Evolutionary conservation across 2,113 vertebrate species (phyloP).

Genomic region (Albula goreensis): DNA sequence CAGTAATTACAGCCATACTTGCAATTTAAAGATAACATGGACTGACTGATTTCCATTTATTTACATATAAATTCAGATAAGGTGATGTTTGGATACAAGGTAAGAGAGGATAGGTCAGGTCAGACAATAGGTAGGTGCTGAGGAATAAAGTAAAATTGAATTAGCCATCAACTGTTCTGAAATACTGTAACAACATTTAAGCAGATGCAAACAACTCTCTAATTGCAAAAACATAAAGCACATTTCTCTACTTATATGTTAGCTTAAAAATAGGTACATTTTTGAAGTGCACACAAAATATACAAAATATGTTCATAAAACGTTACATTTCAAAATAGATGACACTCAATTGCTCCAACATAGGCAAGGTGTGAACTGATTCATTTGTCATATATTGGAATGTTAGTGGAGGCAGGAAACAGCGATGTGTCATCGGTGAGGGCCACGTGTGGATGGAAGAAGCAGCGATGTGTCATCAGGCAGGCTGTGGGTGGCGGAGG

Average conservation of each 20-base stretch:
- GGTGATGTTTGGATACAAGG: neutral
- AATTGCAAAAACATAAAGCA: neutral
- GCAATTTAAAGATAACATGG: neutral
- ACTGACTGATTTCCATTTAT: neutral
- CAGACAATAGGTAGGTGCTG: neutral
- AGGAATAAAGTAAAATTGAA: neutral
- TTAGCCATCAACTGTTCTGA: neutral
- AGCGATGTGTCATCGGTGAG: conserved; percentile 1
- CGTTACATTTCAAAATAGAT: neutral
- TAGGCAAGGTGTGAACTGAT: neutral
- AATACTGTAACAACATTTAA: too few relatives aligned
- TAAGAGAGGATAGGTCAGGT: neutral
- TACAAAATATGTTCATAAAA: too few relatives aligned
- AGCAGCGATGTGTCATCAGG: neutral
- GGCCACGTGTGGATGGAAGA: neutral
- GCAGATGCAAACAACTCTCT: too few relatives aligned
- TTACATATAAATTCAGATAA: neutral
- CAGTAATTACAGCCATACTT: neutral
- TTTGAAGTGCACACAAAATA: neutral
- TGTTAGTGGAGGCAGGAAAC: conserved; percentile 6
- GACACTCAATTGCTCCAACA: neutral
- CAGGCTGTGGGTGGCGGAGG: neutral
- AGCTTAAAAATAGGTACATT: neutral
- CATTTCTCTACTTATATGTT: neutral
- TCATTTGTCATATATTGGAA: neutral